phyloP scores from a whole-genome alignment of 2,888 invertebrate species.

The Dolichopus griseipennis region DNA sequence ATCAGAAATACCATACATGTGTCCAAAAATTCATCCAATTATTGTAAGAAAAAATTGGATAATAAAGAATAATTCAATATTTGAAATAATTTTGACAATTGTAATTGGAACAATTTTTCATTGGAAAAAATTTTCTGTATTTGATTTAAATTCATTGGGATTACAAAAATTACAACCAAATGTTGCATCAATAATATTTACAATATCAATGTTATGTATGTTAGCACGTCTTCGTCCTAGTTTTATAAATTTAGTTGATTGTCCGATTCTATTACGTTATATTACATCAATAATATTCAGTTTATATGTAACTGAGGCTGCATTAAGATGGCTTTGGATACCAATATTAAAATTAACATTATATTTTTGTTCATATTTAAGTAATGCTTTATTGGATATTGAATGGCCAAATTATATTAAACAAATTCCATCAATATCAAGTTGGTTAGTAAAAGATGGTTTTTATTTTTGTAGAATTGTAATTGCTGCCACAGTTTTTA shows the following conservation, averaged over 20 bases:
- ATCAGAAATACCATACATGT: too few relatives aligned
- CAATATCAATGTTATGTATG: constrained; percentile 27
- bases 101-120: constrained; percentile 27
- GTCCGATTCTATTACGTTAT: constrained; percentile 23
- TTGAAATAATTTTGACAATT: constrained; percentile 24
- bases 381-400: neutral
- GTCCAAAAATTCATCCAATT: too few relatives aligned
- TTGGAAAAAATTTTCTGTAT: constrained; percentile 25
- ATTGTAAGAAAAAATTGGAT: too few relatives aligned
- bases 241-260: constrained; percentile 22
- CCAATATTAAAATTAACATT: constrained; percentile 22
- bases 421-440: too few relatives aligned
- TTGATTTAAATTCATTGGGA: constrained; percentile 24
- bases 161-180: constrained; percentile 27
- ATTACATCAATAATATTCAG: constrained; percentile 25
- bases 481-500: too few relatives aligned
- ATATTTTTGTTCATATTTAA: neutral
- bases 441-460: too few relatives aligned
- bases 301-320: constrained; percentile 26
- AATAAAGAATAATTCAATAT: too few relatives aligned
- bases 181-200: constrained; percentile 28
- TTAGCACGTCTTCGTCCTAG: constrained; percentile 27
- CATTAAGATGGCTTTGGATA: constrained; percentile 30
- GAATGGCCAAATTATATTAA: too few relatives aligned
- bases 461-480: too few relatives aligned